Conservation (phyloP, 35 echinoderm and acorn worm genomes). For the Heliocidaris erythrogramma region DNA sequence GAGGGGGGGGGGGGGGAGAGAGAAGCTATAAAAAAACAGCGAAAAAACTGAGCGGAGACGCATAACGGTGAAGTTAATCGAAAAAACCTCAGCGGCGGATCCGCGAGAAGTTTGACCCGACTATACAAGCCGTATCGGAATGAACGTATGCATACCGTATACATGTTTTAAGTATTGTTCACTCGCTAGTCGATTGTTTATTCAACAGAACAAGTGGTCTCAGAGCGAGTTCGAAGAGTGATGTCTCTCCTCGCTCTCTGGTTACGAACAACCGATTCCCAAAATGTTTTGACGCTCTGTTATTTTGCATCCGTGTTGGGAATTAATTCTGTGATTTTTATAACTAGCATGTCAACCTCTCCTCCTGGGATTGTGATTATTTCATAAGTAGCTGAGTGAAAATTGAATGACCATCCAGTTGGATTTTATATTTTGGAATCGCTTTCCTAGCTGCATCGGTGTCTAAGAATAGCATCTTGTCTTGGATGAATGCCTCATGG, state of each 20-base stretch:
- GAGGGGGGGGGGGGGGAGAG: background rate
- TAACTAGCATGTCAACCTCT: background rate
- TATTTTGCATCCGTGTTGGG: background rate
- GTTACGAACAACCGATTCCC: background rate
- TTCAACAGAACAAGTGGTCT: background rate
- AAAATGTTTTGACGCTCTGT: background rate
- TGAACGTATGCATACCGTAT: background rate
- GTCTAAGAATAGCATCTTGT: background rate
- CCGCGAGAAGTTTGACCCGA: background rate
- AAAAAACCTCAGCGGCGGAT: background rate
- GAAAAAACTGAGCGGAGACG: background rate
- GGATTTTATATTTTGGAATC: background rate
- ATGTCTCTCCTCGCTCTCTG: background rate
- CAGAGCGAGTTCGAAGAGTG: conserved; percentile 6
- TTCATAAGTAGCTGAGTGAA: background rate
- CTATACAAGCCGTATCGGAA: background rate
- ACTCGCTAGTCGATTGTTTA: conserved; percentile 4
- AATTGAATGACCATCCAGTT: background rate
- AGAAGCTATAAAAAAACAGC: background rate
- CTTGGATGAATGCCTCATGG: background rate
- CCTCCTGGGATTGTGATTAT: background rate
- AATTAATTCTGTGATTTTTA: background rate
- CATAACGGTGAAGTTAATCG: background rate
- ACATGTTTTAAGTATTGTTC: conserved; percentile 5
- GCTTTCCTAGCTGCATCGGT: background rate